Percentiles rank a stretch among this genome's conserved stretches.
These are phyloP conservation scores for Centropristis striata DNA, from an alignment of 2,113 vertebrate genomes.

Conservation along the genomic window DNA sequence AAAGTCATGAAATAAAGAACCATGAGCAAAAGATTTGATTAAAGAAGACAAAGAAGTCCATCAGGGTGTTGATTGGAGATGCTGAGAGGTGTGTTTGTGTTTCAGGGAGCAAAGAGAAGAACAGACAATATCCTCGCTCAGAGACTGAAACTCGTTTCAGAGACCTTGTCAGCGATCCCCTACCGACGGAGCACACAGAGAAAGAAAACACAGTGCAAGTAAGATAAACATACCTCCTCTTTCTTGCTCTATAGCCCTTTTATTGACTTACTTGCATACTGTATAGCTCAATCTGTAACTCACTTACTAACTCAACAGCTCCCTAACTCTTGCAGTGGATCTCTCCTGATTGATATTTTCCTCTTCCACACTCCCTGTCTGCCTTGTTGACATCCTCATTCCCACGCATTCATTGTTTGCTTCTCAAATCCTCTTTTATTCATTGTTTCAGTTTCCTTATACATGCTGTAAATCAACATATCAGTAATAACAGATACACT, in stretches of 20 bases:
- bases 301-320: conserved; percentile 44
- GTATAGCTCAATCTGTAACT: conserved; percentile 56
- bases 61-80: conserved; percentile 70
- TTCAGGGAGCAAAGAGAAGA: conserved; percentile 82
- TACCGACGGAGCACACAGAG: conserved; percentile 83
- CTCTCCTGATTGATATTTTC: conserved; percentile 63
- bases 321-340: conserved; percentile 37
- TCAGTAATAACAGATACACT: conserved; percentile 32
- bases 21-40: neutral
- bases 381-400: conserved; percentile 49
- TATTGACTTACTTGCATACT: conserved; percentile 59
- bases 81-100: conserved; percentile 83
- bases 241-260: conserved; percentile 48
- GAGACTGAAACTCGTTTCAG: conserved; percentile 89
- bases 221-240: conserved; percentile 78
- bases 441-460: conserved; percentile 27
- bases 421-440: conserved; percentile 35
- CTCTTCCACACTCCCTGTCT: conserved; percentile 45
- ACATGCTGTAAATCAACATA: conserved; percentile 28
- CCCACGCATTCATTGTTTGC: conserved; percentile 30
- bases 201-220: conserved; percentile 87
- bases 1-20: conserved; percentile 23
- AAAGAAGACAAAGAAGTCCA: conserved; percentile 42
- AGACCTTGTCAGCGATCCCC: conserved; percentile 85
- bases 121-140: conserved; percentile 88